Conservation (phyloP, 2,113 vertebrate species). For the Ammodytes dubius region DNA sequence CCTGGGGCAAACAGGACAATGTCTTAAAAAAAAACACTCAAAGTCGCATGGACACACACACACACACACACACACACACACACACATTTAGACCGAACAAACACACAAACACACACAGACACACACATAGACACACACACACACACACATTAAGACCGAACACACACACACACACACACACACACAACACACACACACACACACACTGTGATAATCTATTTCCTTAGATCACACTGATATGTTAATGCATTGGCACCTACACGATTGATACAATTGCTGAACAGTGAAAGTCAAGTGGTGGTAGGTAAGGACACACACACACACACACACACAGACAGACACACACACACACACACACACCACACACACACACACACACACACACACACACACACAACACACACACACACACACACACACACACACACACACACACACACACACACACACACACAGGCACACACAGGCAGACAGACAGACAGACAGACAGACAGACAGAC, state of each 20-base stretch:
- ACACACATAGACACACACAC: conserved; percentile 5
- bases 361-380: not conserved
- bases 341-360: not conserved
- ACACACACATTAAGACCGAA: too few species aligned
- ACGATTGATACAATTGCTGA: not conserved
- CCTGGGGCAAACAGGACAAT: not conserved
- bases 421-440: too few species aligned
- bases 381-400: not conserved
- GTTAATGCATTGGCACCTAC: not conserved
- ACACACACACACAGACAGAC: not conserved
- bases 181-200: not conserved
- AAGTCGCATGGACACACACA: not conserved
- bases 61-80: conserved; percentile 14
- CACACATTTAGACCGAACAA: too few species aligned
- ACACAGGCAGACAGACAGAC: not conserved
- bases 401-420: too few species aligned
- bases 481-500: not conserved
- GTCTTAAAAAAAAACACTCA: not conserved
- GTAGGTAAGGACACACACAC: not conserved
- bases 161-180: conserved; percentile 11
- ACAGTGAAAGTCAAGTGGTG: not conserved
- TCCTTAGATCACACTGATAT: not conserved
- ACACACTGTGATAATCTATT: not conserved
- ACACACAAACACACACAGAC: not conserved
- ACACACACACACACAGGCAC: not conserved